phyloP scores from a whole-genome alignment of 2,797 vertebrate genomes.

The Perodicticus potto region DNA sequence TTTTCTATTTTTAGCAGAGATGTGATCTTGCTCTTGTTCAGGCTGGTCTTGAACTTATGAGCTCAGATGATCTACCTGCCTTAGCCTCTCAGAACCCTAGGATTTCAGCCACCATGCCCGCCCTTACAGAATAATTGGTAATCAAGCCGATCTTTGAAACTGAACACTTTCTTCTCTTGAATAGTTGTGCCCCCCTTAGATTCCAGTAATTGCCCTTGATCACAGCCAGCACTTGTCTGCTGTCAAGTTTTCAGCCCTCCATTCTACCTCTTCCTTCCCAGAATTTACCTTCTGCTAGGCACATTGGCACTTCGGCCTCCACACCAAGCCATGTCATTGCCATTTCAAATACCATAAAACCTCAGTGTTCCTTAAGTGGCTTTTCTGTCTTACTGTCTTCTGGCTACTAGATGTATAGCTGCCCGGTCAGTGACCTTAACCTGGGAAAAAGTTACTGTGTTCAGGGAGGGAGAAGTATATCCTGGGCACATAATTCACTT shows the following conservation, averaged over 20 bases:
- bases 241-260: not conserved
- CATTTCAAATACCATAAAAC: constrained; percentile 5
- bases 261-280: not conserved
- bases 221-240: not conserved
- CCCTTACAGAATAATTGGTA: constrained; percentile 36
- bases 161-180: not conserved
- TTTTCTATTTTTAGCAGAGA: too few relatives aligned
- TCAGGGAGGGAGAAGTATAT: constrained; percentile 38
- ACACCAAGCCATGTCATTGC: not conserved
- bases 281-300: not conserved
- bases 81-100: too few relatives aligned
- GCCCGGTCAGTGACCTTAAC: constrained; percentile 5
- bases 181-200: not conserved
- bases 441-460: constrained; percentile 14
- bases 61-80: too few relatives aligned
- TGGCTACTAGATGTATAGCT: not conserved
- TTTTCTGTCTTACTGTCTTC: not conserved
- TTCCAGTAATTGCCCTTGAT: not conserved
- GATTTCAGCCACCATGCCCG: too few relatives aligned
- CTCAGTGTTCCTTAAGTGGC: not conserved
- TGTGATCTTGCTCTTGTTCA: too few relatives aligned
- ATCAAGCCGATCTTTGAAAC: not conserved
- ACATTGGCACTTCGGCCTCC: not conserved
- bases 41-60: too few relatives aligned
- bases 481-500: constrained; percentile 70